Base-by-base conservation (phyloP, 1,140 invertebrate genomes). In the Pogonomyrmex californicus region DNA sequence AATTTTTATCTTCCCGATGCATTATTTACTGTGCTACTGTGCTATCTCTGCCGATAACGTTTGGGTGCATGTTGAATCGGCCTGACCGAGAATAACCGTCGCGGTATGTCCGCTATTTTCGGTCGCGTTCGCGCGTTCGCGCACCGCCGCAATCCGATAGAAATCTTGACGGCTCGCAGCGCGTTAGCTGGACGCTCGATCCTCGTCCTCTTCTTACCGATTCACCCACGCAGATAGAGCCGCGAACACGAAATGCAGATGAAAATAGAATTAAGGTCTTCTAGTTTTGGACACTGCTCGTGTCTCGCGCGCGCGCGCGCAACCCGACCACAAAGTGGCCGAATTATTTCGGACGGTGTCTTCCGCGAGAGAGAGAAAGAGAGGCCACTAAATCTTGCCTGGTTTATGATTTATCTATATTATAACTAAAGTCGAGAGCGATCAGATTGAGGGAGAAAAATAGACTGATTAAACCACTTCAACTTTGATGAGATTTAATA, bases 91-190 rank as follows among this genome's bases (percentile, higher is more conserved):
- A 91, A 92, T 92, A 92, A 83, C 63, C 87, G 88, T 88, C 85
- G 82, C 83, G 91, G 87, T 88, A 92, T 92, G 88, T 49, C 73
- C 33, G 75, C 86, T 92, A 92, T 92, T 92, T 90, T 88, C 65
- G 87, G 65, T 47, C 81, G 49, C 66, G 63, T 88, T 91, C 85
- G 54, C 54, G 62, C 23, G n/a, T n/a, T n/a, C 62, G n/a, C 54
- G 68, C 76, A 68, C 44, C 44, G 54, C 23, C 30, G 12, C 88
- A 70, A 62, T 87, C 68, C 77, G 79, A 90, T 87, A 87, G 78
- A 60, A 75, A 81, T 85, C 38, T 38, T 17, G 54, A 36, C 56
- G 33, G 36, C 38, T 51, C 36, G 36, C 68, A 36, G 17, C 30
- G 41, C 81, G 54, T 68, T 75, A 88, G 71, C 56, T 49, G 33